Base-by-base conservation (phyloP, 2,888 invertebrate genomes). In the Lingula anatina region DNA sequence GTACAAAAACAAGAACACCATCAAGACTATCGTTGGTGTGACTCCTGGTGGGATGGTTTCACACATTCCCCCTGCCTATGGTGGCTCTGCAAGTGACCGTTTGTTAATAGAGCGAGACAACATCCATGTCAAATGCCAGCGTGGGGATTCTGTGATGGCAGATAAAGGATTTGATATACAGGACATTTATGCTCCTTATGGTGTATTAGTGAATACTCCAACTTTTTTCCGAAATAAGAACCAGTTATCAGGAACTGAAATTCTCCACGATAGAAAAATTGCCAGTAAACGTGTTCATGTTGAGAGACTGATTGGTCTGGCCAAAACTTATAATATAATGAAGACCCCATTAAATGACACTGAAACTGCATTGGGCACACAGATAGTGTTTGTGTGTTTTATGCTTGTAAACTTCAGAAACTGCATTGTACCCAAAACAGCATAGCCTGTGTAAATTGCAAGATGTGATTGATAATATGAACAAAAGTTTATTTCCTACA, bases 221-320 rank as follows among this genome's bases (percentile, higher is more conserved):
- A 44, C 59, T 18, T 60, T 59, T 47, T 57, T 59, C 25, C 49
- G 39, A 21, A 58, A 59, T 28, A 55, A 52, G 45, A 57, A 56
- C 27, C 18, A 50, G 25, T 47, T 58, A 47, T 40, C 25, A 41
- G 44, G 52, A 3, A 45, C 51, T 41, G 49, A 39, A 41, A 45
- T 58, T 9, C 9, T 56, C 2, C 44, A 28, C n/a, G 60, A 60
- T 43, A 47, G 56, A 42, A 60, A 53, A 39, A 47, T 55, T 12
- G 53, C 55, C 18, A 56, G 57, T 38, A 57, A 57, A 41, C 27
- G 54, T 28, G 56, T 54, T 1, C 53, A 53, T 38, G 47, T 52
- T 42, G 56, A 55, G 42, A 21, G 55, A 25, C 28, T 59, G 12
- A 56, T 37, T 18, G 47, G 47, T 21, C 47, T 47, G 23, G 28